phyloP scores from a whole-genome alignment of 2,113 vertebrate genomes.

The Puntigrus tetrazona region DNA sequence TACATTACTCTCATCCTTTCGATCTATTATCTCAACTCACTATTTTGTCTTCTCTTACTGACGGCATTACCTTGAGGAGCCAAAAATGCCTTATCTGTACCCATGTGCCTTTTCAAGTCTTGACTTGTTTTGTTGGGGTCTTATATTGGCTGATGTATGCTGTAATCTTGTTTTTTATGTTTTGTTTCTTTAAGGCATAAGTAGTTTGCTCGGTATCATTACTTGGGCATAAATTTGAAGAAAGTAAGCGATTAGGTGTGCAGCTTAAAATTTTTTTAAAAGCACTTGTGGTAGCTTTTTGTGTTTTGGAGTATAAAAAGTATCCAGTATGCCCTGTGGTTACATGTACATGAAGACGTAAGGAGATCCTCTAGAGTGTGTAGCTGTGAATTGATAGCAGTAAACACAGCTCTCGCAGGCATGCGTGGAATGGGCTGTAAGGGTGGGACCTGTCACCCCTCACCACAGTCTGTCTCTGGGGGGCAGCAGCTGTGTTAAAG shows the following conservation, averaged over 20 bases:
- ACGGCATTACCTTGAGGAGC: not conserved
- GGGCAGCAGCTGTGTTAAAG: constrained; percentile 37
- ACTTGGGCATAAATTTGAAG: not conserved
- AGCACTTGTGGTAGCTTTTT: not conserved
- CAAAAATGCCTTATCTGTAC: not conserved
- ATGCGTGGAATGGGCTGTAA: constrained; percentile 12
- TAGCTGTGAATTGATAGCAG: not conserved
- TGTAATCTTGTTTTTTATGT: not conserved
- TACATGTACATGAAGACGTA: not conserved
- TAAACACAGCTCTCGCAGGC: constrained; percentile 1
- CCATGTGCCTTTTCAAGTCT: not conserved
- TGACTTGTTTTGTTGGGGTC: constrained; percentile 29
- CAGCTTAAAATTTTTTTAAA: not conserved
- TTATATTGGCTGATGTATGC: not conserved
- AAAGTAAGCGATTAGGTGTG: not conserved
- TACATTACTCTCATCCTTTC: not conserved
- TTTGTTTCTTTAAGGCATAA: not conserved
- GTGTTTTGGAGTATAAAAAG: not conserved
- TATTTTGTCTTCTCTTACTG: not conserved
- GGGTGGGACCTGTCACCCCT: not conserved
- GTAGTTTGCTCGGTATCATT: not conserved
- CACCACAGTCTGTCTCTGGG: constrained; percentile 5
- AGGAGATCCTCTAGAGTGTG: not conserved
- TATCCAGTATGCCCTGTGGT: not conserved
- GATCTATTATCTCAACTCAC: not conserved